A percentile compares a stretch with the other conserved stretches of the same genome.
phyloP scores from a whole-genome alignment of 2,888 invertebrate species.

The Scaeva pyrastri region DNA sequence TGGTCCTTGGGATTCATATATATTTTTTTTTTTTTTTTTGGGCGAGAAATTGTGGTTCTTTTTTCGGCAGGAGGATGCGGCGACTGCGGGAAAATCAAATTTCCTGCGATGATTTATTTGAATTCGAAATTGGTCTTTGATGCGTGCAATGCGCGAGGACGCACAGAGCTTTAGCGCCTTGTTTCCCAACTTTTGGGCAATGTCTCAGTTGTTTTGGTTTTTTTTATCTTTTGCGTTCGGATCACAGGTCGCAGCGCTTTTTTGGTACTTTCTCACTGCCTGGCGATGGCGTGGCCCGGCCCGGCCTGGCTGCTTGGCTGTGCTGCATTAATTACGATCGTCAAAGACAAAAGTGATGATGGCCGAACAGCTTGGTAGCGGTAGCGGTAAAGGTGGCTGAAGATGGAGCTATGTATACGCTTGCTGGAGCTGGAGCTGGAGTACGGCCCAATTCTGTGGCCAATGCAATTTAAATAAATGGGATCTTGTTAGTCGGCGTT shows the following conservation, averaged over 20 bases:
- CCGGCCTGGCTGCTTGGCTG: constrained; percentile 15
- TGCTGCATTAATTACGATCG: constrained; percentile 73
- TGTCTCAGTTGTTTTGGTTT: constrained; percentile 24
- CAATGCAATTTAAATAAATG: constrained; percentile 76
- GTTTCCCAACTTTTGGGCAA: constrained; percentile 49
- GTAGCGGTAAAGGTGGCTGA: constrained; percentile 50
- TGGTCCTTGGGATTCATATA: constrained; percentile 62
- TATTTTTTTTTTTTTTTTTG: constrained; percentile 22
- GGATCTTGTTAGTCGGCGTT: constrained; percentile 76
- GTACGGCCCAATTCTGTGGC: constrained; percentile 77
- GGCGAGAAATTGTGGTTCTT: constrained; percentile 59
- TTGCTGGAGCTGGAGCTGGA: constrained; percentile 12
- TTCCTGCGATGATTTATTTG: constrained; percentile 75
- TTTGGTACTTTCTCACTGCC: constrained; percentile 45
- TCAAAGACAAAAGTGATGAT: constrained; percentile 72
- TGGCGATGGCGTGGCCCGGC: constrained; percentile 13
- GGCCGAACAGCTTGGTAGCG: constrained; percentile 52
- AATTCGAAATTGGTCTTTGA: constrained; percentile 75
- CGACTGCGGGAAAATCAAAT: constrained; percentile 67
- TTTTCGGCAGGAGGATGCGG: constrained; percentile 30
- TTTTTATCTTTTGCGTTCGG: constrained; percentile 13
- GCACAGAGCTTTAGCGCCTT: constrained; percentile 63
- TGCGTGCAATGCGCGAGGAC: constrained; percentile 66
- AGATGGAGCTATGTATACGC: constrained; percentile 15
- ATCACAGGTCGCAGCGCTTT: constrained; percentile 61